Evolutionary conservation across 1,140 invertebrate species (phyloP), one percentile per base, ranked within the genome.

Genomic region (Nilaparvata lugens): DNA sequence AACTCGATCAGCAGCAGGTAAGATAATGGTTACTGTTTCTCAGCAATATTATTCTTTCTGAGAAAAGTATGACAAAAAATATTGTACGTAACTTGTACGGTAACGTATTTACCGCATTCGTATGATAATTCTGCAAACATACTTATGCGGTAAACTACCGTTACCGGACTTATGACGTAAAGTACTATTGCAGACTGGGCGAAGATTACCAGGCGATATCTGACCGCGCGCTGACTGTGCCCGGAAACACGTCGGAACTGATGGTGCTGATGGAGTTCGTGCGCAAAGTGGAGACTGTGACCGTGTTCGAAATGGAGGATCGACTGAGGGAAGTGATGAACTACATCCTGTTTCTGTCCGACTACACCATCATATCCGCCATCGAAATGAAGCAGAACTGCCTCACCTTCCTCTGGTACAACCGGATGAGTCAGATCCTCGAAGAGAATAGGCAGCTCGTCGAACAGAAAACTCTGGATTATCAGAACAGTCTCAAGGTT

Each of bases 371-470:
- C 0, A 83, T 95, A 57, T 85, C 86, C 0, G 84, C 89, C 0
- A 76, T 89, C 7, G 89, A 96, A 74, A 85, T 95, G 62, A 91
- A 92, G 70, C 83, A 85, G 11, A 95, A 94, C 69, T 89, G 88
- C 61, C 85, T 86, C 59, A 84, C 89, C 0, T 93, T 94, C 69
- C 84, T 89, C 67, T 95, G 91, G 91, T 81, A 71, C 70, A 76
- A 85, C 14, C 81, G 85, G 38, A 85, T 96, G 78, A 81, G 86
- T 0, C 80, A 81, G 25, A 81, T 95, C 9, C 84, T 96, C 62
- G 84, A 93, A 61, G 86, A 95, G 66, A 85, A 92, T 74, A 80
- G 83, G 62, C 75, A 81, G 14, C 90, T 95, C 45, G 80, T 92
- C 16, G 84, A 85, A 18, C 81, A 86, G 51, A 96, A 97, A 80